A percentile compares a stretch with the other conserved stretches of the same genome.
Conservation (phyloP, 2,797 vertebrate genomes). For the Capromys pilorides region DNA sequence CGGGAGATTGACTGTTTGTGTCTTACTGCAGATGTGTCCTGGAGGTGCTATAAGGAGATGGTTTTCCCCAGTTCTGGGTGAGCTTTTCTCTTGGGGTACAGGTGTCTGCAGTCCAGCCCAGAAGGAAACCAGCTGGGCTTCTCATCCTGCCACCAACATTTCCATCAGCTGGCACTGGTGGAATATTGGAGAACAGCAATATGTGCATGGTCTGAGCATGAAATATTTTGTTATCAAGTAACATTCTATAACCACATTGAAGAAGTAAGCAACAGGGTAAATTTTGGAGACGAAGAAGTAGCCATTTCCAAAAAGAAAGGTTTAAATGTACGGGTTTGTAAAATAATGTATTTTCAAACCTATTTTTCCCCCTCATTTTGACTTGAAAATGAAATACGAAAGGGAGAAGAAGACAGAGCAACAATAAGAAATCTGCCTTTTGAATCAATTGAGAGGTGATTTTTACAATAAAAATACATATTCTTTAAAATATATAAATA, state of each 20-base stretch:
- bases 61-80: not conserved
- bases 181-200: not conserved
- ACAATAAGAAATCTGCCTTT: conserved; percentile 6
- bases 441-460: not conserved
- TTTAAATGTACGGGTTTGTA: not conserved
- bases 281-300: conserved; percentile 11
- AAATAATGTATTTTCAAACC: not conserved
- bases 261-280: not conserved
- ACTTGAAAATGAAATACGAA: conserved; percentile 8
- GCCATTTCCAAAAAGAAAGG: not conserved
- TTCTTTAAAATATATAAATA: not conserved
- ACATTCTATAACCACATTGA: not conserved
- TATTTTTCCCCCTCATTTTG: not conserved
- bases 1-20: not conserved
- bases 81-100: not conserved
- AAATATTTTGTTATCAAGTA: conserved; percentile 15
- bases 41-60: not conserved
- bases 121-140: not conserved
- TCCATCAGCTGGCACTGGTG: not conserved
- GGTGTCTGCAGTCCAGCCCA: not conserved
- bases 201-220: not conserved
- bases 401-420: not conserved
- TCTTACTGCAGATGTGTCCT: conserved; percentile 9
- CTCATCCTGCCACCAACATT: not conserved
- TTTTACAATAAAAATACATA: not conserved